Conservation (phyloP, 2,888 invertebrate genomes). For the Fissipunctia ypsillon region DNA sequence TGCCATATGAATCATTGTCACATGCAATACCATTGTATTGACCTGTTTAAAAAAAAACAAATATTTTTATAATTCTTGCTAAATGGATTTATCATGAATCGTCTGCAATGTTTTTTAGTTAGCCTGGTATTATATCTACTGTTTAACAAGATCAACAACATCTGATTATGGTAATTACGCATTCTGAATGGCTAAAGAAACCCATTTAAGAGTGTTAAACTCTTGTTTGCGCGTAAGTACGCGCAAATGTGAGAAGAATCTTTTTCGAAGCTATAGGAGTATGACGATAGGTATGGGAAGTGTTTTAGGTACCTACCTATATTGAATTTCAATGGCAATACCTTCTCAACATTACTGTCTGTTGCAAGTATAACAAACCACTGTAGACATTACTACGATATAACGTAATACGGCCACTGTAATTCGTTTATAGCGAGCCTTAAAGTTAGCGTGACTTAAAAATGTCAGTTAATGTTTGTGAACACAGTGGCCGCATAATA, state of each 20-base stretch:
- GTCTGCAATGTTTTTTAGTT: background rate
- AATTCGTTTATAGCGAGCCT: slow-evolving; percentile 67
- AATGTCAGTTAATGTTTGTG: slow-evolving; percentile 71
- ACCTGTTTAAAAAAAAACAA: background rate
- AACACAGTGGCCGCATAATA: slow-evolving; percentile 70
- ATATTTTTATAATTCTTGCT: background rate
- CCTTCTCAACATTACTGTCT: background rate
- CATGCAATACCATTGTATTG: no score
- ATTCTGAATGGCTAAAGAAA: no score
- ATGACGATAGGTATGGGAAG: no score
- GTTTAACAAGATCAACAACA: no score
- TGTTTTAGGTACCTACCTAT: no score
- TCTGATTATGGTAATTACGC: no score
- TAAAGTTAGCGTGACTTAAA: slow-evolving; percentile 75
- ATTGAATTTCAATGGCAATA: background rate
- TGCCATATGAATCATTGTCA: background rate
- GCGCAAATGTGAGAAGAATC: no score
- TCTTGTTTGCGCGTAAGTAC: no score
- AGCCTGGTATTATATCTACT: no score
- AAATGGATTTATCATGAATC: background rate
- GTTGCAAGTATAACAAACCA: slow-evolving; percentile 2
- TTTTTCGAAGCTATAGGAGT: no score
- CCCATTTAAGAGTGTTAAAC: no score
- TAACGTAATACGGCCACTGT: background rate
- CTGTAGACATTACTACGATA: background rate